Evolutionary conservation across 1,140 invertebrate species (phyloP), one percentile per base, ranked within the genome.

Genomic region (Cydia amplana): DNA sequence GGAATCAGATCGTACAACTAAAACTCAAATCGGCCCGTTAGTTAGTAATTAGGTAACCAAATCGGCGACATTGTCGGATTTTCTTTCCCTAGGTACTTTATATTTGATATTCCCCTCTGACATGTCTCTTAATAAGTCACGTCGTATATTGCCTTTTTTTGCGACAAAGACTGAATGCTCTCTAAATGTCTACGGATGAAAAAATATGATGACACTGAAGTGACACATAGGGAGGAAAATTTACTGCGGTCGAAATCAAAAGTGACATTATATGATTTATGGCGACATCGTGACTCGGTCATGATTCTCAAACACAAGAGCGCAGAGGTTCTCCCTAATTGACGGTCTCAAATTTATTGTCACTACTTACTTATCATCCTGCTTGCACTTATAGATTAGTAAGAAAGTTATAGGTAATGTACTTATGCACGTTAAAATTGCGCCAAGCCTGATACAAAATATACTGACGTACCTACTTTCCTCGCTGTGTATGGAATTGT

Each of bases 201-300:
- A 65, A 70, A 70, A 70, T 70, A 40, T 12, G 28, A 23, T 28
- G 64, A 36, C n/a, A 12, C 28, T n/a, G 16, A 36, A 36, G 28
- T n/a, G 28, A 70, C 14, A 32, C 32, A 70, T 36, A 10, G 32
- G 65, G n/a, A n/a, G 65, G 32, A 70, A 70, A 70, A 28, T 67
- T 67, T 18, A 70, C 65, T 28, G n/a, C 65, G 36, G 28, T 36
- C 32, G 65, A 40, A 67, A 43, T 70, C 65, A 70, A 70, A 70
- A 70, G 32, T 70, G 65, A 70, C 65, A 40, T 40, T 9, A 70
- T 20, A 18, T 70, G 65, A 70, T 70, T 70, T 70, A 70, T 70
- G 18, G 9, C 16, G n/a, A 36, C 32, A 43, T 70, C 65, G 28
- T 18, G 32, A 40, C 28, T 70, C 18, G 65, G 32, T 40, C 65